A percentile compares a stretch with the other conserved stretches of the same genome.
Conservation (phyloP, 2,113 vertebrate genomes). For the Xyliphius kryptos region DNA sequence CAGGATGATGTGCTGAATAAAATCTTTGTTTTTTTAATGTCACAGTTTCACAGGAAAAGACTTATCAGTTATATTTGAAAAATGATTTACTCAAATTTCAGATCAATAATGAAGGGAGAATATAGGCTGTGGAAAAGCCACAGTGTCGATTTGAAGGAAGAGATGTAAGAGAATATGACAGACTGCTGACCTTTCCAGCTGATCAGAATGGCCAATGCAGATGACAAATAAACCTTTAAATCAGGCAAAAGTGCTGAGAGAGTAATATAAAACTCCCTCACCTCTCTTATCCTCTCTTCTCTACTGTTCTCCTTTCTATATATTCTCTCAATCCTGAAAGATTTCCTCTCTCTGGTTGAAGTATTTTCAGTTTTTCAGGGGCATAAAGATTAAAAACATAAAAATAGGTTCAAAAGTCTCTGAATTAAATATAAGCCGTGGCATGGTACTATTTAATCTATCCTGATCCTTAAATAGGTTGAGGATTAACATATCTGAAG, state of each 20-base stretch:
- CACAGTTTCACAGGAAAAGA: constrained; percentile 31
- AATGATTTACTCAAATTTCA: constrained; percentile 35
- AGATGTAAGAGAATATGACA: constrained; percentile 57
- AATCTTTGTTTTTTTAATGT: constrained; percentile 14
- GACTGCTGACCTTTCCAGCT: constrained; percentile 59
- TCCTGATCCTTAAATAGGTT: no score
- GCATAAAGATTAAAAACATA: not conserved
- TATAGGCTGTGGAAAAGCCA: constrained; percentile 24
- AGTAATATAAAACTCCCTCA: constrained; percentile 40
- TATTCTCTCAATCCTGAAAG: not conserved
- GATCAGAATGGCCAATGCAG: constrained; percentile 52
- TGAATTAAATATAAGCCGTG: not conserved
- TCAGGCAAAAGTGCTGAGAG: constrained; percentile 48
- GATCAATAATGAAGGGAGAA: constrained; percentile 32
- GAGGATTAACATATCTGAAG: constrained; percentile 19
- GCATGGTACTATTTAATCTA: no score
- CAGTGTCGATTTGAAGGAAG: constrained; percentile 52
- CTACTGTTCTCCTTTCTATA: constrained; percentile 4
- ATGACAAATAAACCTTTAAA: constrained; percentile 62
- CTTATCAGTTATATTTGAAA: constrained; percentile 27
- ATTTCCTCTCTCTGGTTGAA: constrained; percentile 7
- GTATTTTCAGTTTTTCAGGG: not conserved
- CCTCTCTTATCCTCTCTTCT: constrained; percentile 14
- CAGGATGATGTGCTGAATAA: not conserved
- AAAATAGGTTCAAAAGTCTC: not conserved